Conservation (phyloP, 2,888 invertebrate genomes). For the Lydus trimaculatus region DNA sequence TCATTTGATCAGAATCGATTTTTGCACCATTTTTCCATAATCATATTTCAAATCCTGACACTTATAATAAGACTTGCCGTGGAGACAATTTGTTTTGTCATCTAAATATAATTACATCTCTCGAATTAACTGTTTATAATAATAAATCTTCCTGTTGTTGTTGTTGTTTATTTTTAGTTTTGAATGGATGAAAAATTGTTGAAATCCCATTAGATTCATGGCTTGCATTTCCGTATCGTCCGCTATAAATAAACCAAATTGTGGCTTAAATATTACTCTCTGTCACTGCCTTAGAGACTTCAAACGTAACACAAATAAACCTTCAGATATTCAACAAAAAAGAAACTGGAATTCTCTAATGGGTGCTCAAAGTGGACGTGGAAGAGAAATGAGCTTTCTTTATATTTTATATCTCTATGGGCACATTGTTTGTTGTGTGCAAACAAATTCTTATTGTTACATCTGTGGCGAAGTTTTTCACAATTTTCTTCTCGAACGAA, state of each 20-base stretch:
- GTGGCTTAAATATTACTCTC: not conserved
- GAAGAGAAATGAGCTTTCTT: not conserved
- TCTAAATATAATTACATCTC: not conserved
- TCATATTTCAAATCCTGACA: constrained; percentile 8
- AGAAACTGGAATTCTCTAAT: no score
- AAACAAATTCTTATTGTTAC: not conserved
- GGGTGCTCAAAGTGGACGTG: not conserved
- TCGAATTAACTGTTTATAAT: not conserved
- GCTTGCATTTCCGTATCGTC: not conserved
- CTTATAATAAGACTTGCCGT: not conserved
- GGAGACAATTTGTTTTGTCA: not conserved
- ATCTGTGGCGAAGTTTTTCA: not conserved
- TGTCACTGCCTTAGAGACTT: no score
- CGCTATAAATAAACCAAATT: not conserved
- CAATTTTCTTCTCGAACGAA: not conserved
- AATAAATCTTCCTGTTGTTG: not conserved
- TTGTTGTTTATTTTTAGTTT: not conserved
- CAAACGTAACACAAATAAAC: no score
- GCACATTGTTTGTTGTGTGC: not conserved
- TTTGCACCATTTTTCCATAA: not conserved
- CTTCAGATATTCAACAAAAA: no score
- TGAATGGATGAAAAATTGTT: not conserved
- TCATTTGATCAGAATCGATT: not conserved
- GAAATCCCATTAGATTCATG: not conserved
- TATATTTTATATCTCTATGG: not conserved